Conservation (phyloP, 2,888 invertebrate genomes). For the Tenthredo distinguenda region DNA sequence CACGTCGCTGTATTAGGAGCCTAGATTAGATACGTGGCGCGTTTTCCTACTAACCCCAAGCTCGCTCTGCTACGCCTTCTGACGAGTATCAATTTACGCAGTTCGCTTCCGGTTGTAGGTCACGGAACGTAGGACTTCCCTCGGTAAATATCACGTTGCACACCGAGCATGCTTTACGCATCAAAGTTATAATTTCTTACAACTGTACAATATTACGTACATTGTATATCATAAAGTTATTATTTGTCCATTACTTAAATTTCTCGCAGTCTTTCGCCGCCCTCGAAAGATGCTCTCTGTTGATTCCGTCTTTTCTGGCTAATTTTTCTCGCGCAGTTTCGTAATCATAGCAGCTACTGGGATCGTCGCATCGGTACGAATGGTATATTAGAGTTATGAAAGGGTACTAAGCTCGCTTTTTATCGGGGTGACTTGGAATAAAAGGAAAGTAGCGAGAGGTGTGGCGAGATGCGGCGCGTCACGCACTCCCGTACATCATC, state of each 20-base stretch:
- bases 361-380: not conserved
- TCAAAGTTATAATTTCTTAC: not conserved
- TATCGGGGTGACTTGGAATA: conserved; percentile 25
- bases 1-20: conserved; percentile 31
- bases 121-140: conserved; percentile 31
- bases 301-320: not conserved
- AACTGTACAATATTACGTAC: not conserved
- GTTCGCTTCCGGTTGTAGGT: conserved; percentile 36
- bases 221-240: not conserved
- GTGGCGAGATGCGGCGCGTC: conserved; percentile 51
- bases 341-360: not conserved
- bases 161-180: not conserved
- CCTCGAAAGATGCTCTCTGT: not conserved
- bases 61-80: conserved; percentile 33
- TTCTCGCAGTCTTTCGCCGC: not conserved
- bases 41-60: conserved; percentile 37
- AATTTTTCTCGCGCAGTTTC: not conserved
- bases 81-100: conserved; percentile 50
- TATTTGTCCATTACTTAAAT: not conserved
- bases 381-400: conserved; percentile 3
- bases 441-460: conserved; percentile 45
- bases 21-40: conserved; percentile 33
- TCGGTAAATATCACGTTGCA: conserved; percentile 13
- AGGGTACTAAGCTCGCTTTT: conserved; percentile 8
- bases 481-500: conserved; percentile 53